Evolutionary conservation across 2,113 vertebrate genomes (phyloP).

Genomic region (Benitochromis conjunctus): DNA sequence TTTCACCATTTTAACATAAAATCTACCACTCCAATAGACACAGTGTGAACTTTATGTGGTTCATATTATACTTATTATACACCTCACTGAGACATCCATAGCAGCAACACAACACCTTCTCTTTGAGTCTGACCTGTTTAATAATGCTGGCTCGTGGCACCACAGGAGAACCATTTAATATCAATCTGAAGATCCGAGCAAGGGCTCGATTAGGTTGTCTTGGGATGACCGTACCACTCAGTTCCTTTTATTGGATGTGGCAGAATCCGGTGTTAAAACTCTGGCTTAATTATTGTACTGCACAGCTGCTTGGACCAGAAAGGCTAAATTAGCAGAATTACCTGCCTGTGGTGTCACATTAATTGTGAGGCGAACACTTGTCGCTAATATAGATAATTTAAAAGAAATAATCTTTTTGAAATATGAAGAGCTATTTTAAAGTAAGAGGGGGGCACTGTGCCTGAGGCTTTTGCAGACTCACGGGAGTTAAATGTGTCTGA

Average conservation of each 20-base stretch:
- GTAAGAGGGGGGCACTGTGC: background rate
- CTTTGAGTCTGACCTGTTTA: background rate
- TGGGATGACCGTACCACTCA: background rate
- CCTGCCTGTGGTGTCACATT: conserved; percentile 36
- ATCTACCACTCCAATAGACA: background rate
- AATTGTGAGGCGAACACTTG: conserved; percentile 28
- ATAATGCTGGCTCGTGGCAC: background rate
- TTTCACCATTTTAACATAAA: background rate
- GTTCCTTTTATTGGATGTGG: background rate
- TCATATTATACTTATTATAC: background rate
- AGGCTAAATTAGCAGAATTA: conserved; percentile 18
- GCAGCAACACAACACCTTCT: background rate
- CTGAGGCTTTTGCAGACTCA: conserved; percentile 3
- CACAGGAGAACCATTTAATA: background rate
- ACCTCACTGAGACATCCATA: background rate
- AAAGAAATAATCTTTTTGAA: conserved; percentile 8
- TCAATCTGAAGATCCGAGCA: background rate
- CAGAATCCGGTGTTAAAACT: background rate
- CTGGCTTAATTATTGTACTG: conserved; percentile 20
- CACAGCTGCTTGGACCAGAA: conserved; percentile 15
- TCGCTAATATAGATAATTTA: conserved; percentile 18
- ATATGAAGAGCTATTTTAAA: background rate
- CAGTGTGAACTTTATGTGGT: background rate
- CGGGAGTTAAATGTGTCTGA: conserved; percentile 29
- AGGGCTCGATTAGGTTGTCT: background rate